Percentiles rank a stretch among this genome's conserved stretches.
Evolutionary conservation across 2,797 vertebrate species (phyloP).

Genomic region (Kryptopterus vitreolus): DNA sequence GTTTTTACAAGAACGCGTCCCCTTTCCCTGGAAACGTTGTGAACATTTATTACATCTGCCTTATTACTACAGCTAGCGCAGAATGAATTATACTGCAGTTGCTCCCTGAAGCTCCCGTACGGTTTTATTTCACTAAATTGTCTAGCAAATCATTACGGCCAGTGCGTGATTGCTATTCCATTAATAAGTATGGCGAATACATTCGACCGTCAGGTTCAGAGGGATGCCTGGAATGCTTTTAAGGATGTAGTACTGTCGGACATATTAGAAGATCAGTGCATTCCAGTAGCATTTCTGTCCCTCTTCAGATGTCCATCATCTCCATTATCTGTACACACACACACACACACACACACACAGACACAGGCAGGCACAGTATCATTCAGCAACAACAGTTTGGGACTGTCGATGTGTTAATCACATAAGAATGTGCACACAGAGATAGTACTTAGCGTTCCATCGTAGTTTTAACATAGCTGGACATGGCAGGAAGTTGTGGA

Average conservation of each 20-base stretch:
- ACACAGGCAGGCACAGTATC: constrained; percentile 48
- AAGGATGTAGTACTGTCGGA: constrained; percentile 66
- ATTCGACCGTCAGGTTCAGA: constrained; percentile 40
- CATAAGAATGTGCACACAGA: constrained; percentile 62
- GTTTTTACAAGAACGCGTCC: not conserved
- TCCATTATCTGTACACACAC: constrained; percentile 70
- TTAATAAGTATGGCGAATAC: constrained; percentile 12
- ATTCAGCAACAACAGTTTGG: constrained; percentile 63
- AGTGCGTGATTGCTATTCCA: not conserved
- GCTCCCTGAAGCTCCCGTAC: not conserved
- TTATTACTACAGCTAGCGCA: not conserved
- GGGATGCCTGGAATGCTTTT: constrained; percentile 72
- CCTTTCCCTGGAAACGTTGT: not conserved
- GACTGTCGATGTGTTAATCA: constrained; percentile 72
- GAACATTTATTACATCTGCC: not conserved
- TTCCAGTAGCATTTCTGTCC: constrained; percentile 70
- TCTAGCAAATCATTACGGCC: not conserved
- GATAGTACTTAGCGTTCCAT: constrained; percentile 18
- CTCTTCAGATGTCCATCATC: constrained; percentile 77
- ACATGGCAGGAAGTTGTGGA: constrained; percentile 5
- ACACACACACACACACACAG: constrained; percentile 41
- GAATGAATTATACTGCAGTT: not conserved
- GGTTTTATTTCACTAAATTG: not conserved
- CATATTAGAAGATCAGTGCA: constrained; percentile 72
- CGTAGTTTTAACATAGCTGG: constrained; percentile 4